phyloP scores from a whole-genome alignment of 2,888 invertebrate species.

The Acheta domesticus region DNA sequence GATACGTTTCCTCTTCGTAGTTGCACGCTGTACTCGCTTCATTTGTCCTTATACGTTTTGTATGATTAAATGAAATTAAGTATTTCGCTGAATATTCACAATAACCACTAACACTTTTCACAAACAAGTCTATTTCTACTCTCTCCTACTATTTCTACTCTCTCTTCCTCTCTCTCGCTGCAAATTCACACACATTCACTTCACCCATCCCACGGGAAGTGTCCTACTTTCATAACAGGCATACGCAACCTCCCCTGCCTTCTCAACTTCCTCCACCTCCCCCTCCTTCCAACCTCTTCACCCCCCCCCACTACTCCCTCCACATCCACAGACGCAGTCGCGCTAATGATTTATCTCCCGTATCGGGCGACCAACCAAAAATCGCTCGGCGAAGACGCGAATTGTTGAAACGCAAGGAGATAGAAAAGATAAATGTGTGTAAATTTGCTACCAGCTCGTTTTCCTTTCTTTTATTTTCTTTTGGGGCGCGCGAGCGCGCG shows the following conservation, averaged over 20 bases:
- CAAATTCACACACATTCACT: not conserved
- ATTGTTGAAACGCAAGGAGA: constrained; percentile 29
- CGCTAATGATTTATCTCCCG: not conserved
- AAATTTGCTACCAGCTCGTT: constrained; percentile 24
- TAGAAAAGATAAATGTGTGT: constrained; percentile 34
- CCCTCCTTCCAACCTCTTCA: not conserved
- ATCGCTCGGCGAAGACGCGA: not conserved
- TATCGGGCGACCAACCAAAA: constrained; percentile 18
- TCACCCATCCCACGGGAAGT: not conserved
- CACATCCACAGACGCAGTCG: not conserved
- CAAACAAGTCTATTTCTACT: too few relatives aligned
- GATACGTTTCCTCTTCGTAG: too few relatives aligned
- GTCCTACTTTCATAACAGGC: too few relatives aligned
- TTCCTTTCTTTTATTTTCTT: not conserved
- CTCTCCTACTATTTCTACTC: too few relatives aligned
- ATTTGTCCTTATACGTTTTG: too few relatives aligned
- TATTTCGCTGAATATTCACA: too few relatives aligned
- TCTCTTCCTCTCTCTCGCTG: too few relatives aligned
- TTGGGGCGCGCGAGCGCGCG: not conserved
- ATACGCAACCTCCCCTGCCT: not conserved
- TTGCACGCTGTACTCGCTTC: too few relatives aligned
- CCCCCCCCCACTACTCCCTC: not conserved
- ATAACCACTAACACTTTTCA: too few relatives aligned
- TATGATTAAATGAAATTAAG: too few relatives aligned
- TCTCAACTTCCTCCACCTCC: not conserved